A percentile compares a stretch with the other conserved stretches of the same genome.
These are phyloP conservation scores for Troides oblongomaculatus DNA, from an alignment of 2,888 invertebrate genomes.

Conservation along the genomic window DNA sequence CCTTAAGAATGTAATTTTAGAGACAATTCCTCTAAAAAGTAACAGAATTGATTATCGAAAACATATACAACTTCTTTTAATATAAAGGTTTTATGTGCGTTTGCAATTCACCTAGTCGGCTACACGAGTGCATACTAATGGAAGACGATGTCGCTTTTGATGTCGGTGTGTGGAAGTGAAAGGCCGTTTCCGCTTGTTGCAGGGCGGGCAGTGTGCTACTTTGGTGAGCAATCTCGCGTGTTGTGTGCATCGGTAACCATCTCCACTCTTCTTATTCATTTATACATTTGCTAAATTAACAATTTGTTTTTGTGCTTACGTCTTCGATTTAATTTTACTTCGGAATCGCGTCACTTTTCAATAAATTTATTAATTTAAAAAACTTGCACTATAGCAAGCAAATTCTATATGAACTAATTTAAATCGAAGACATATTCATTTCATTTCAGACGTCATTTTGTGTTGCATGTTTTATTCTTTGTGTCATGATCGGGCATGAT, in stretches of 20 bases:
- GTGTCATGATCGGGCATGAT: slow-evolving; percentile 46
- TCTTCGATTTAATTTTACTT: slow-evolving; percentile 50
- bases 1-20: too few relatives aligned
- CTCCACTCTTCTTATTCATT: slow-evolving; percentile 85
- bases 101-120: neutral
- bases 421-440: slow-evolving; percentile 50
- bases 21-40: too few relatives aligned
- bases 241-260: slow-evolving; percentile 97
- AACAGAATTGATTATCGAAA: too few relatives aligned
- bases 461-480: slow-evolving; percentile 69
- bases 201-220: slow-evolving; percentile 96
- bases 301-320: slow-evolving; percentile 61
- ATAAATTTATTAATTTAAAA: slow-evolving; percentile 1
- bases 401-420: slow-evolving; percentile 22
- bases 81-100: neutral
- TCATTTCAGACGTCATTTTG: slow-evolving; percentile 58
- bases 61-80: too few relatives aligned
- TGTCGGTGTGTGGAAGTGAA: slow-evolving; percentile 52
- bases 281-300: slow-evolving; percentile 73
- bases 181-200: slow-evolving; percentile 78
- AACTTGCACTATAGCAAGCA: neutral
- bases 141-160: slow-evolving; percentile 21
- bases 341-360: neutral
- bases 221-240: slow-evolving; percentile 97
- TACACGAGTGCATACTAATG: slow-evolving; percentile 17